Base-by-base conservation (phyloP, 2,888 invertebrate genomes). In the Scotopteryx bipunctaria region DNA sequence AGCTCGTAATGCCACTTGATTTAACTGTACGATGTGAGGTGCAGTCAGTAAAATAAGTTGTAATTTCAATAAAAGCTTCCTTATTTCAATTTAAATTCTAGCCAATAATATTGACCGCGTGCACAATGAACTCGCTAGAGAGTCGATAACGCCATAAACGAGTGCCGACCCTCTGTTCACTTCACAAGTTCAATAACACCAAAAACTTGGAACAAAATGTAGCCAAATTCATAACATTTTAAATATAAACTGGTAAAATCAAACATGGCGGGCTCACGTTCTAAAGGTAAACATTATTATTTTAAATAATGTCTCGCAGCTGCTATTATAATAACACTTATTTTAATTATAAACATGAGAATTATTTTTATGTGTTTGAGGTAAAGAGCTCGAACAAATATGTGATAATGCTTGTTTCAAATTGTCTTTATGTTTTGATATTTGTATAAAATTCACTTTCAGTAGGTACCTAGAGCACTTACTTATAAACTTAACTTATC, bases 291-390 rank as follows among this genome's bases (percentile, higher is more conserved):
- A 71, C 72, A 73, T 63, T 68, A 72, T 71, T 66, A 71, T 69
- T 73, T 71, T 69, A 71, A 73, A 68, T 71, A 63, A 71, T 73
- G 71, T 73, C 72, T 64, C 66, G 41, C 71, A 69, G 67, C 67
- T 71, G 71, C 45, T 56, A 57, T 57, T 54, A 58, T 53, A 55
- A 59, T 63, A 63, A 58, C 63, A 63, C 53, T 63, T 58, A 32
- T 40, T 52, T 37, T 50, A 60, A 62, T 58, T 60, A 58, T 52
- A 56, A 55, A 52, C 52, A 47, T 50, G 49, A 37, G 56, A 32
- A 51, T 51, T 55, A 53, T 57, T 57, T 59, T 61, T 53, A 59
- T 59, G 44, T 57, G 61, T 59, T 57, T 61, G 52, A 58, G 51
- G 56, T 55, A 46, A 55, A 42, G 23, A 32, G 48, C 37, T 42